phyloP scores from a whole-genome alignment of 2,888 invertebrate species.

The Lordiphosa andalusiaca region DNA sequence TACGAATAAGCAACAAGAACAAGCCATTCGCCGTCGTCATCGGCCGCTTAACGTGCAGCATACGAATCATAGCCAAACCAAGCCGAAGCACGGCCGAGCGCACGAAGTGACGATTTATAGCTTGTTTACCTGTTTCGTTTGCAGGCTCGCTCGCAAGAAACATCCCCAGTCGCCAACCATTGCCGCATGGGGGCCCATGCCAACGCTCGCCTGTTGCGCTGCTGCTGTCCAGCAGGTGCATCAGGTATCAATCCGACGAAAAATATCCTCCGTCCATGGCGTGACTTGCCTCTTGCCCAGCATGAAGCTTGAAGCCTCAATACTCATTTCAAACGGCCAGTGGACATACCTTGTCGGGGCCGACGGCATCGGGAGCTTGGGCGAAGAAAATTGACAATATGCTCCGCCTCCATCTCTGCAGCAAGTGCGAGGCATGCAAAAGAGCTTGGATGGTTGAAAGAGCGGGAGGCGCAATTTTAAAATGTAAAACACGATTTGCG shows the following conservation, averaged over 20 bases:
- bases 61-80: conserved; percentile 31
- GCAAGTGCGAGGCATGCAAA: conserved; percentile 66
- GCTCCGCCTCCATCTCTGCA: conserved; percentile 77
- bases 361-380: conserved; percentile 20
- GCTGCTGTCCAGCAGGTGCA: conserved; percentile 9
- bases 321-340: conserved; percentile 2
- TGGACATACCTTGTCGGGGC: conserved; percentile 6
- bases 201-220: conserved; percentile 56
- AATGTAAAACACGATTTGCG: conserved; percentile 74
- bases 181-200: conserved; percentile 4
- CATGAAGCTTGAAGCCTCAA: conserved; percentile 2
- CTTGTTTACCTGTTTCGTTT: conserved; percentile 77
- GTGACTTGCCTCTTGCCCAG: conserved; percentile 2
- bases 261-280: conserved; percentile 1
- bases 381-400: conserved; percentile 52
- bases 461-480: conserved; percentile 69
- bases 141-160: conserved; percentile 47
- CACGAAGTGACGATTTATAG: conserved; percentile 71
- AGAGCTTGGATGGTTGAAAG: conserved; percentile 53
- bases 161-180: conserved; percentile 53
- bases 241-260: conserved; percentile 3
- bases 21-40: conserved; percentile 59
- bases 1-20: conserved; percentile 77
- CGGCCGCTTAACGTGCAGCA: conserved; percentile 60
- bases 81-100: conserved; percentile 41